phyloP scores from a whole-genome alignment of 2,888 invertebrate genomes.

The Schrankia costaestrigalis region DNA sequence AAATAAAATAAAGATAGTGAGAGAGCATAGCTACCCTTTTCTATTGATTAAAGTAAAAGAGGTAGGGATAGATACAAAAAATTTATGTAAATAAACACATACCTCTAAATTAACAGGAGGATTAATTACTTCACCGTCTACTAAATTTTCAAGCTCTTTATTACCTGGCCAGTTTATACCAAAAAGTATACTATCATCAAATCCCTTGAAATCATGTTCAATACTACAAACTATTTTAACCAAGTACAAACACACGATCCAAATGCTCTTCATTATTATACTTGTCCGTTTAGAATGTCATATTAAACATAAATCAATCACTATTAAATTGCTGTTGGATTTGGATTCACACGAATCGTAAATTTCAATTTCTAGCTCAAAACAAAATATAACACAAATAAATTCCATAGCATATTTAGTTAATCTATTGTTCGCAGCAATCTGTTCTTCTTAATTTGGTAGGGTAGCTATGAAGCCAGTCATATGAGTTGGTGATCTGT shows the following conservation, averaged over 20 bases:
- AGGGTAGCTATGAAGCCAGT: conserved; percentile 21
- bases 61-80: no score
- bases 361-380: no score
- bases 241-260: conserved; percentile 43
- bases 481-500: conserved; percentile 58
- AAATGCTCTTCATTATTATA: conserved; percentile 43
- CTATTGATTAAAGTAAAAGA: no score
- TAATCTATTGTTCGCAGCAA: no score
- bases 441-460: conserved; percentile 19
- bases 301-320: background rate
- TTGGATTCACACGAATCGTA: no score
- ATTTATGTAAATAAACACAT: conserved; percentile 8
- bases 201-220: conserved; percentile 85
- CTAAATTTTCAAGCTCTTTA: conserved; percentile 41
- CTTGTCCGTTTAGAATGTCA: background rate
- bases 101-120: conserved; percentile 39
- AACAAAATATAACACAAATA: background rate
- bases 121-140: conserved; percentile 45
- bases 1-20: no score
- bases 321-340: no score
- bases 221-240: conserved; percentile 44
- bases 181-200: conserved; percentile 90
- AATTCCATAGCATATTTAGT: no score
- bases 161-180: conserved; percentile 88
- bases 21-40: no score